Conservation (phyloP, 2,113 vertebrate species). For the Coracopsis vasa region DNA sequence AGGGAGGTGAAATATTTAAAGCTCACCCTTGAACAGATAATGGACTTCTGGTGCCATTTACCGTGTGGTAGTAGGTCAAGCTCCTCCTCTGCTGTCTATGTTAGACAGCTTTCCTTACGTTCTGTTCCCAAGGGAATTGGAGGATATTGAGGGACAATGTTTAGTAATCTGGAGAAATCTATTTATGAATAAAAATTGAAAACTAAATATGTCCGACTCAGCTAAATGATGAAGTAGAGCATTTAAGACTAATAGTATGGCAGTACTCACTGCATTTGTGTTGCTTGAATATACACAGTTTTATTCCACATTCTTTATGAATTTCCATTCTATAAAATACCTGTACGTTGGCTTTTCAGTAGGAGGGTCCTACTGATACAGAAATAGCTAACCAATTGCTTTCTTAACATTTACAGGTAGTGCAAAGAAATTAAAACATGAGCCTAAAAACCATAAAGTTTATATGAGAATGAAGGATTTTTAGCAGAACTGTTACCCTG, state of each 20-base stretch:
- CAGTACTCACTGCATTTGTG: not conserved
- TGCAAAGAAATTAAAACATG: slow-evolving; percentile 85
- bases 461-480: slow-evolving; percentile 79
- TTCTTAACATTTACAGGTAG: slow-evolving; percentile 73
- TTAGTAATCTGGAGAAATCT: not conserved
- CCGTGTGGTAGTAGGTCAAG: not conserved
- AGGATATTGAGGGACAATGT: not conserved
- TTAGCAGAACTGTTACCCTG: slow-evolving; percentile 82
- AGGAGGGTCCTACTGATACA: not conserved
- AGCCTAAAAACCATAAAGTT: slow-evolving; percentile 78
- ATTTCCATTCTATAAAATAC: not conserved
- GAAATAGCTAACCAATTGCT: not conserved
- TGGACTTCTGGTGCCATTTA: not conserved
- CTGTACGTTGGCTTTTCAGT: not conserved
- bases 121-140: not conserved
- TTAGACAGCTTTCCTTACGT: not conserved
- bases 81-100: not conserved
- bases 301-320: not conserved
- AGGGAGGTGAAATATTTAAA: not conserved
- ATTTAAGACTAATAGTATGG: not conserved
- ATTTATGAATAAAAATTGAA: not conserved
- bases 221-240: not conserved
- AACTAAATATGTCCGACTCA: not conserved
- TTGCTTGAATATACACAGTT: not conserved
- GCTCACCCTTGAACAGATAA: not conserved